phyloP scores from a whole-genome alignment of 2,888 invertebrate species.

The Limenitis arthemis region DNA sequence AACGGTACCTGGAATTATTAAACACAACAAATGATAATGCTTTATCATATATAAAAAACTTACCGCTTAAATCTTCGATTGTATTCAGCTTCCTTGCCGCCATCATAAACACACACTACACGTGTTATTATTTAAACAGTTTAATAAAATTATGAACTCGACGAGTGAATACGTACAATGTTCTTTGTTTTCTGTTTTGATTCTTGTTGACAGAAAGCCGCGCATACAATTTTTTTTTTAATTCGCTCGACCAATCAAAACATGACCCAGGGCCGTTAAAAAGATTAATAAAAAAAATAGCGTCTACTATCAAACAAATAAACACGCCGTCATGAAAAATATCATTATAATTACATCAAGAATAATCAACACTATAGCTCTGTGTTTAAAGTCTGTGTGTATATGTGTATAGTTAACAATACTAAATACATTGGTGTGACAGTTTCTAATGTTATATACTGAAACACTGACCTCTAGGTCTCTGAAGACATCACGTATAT shows the following conservation, averaged over 20 bases:
- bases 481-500: conserved; percentile 87
- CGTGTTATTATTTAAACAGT: background rate
- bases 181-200: conserved; percentile 48
- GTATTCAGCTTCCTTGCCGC: conserved; percentile 62
- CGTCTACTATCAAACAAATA: too few species aligned
- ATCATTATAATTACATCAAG: too few species aligned
- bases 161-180: conserved; percentile 21
- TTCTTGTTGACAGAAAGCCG: conserved; percentile 26
- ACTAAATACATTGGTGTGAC: background rate
- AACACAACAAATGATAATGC: conserved; percentile 24
- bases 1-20: too few species aligned
- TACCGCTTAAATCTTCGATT: conserved; percentile 65
- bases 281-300: too few species aligned
- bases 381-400: too few species aligned
- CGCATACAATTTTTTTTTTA: conserved; percentile 19
- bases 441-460: background rate
- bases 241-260: too few species aligned
- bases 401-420: too few species aligned
- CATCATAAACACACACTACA: conserved; percentile 39
- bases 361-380: too few species aligned
- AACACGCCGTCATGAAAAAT: background rate
- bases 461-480: conserved; percentile 78
- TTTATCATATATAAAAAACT: conserved; percentile 52
- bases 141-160: background rate
- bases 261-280: too few species aligned